phyloP scores from a whole-genome alignment of 1,140 invertebrate species.

The Trichonephila clavipes region DNA sequence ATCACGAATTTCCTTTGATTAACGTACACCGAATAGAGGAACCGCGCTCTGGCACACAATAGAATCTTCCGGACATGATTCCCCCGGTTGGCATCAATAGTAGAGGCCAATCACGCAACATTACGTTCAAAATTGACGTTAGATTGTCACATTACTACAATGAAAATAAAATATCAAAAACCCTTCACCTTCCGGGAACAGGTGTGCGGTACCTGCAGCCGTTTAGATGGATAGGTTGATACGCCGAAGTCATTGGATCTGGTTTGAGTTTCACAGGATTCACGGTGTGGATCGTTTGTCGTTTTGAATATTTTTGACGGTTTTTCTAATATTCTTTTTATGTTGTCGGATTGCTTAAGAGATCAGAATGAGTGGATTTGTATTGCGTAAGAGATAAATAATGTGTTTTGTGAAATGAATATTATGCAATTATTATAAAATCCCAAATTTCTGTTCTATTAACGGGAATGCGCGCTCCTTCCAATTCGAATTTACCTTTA shows the following conservation, averaged over 20 bases:
- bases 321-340: no score
- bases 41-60: not conserved
- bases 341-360: no score
- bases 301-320: no score
- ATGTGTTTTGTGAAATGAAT: no score
- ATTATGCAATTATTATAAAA: no score
- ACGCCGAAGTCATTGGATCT: not conserved
- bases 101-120: not conserved
- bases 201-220: not conserved
- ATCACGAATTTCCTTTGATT: not conserved
- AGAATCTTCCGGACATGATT: not conserved
- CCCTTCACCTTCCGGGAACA: not conserved
- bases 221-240: not conserved
- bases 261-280: not conserved
- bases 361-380: no score
- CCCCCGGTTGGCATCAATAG: not conserved
- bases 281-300: not conserved
- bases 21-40: not conserved
- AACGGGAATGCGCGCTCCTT: no score
- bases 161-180: not conserved
- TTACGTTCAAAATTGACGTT: not conserved
- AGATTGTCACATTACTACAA: slow-evolving; percentile 22
- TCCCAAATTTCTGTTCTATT: no score
- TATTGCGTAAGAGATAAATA: no score
- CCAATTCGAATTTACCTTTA: no score